phyloP scores from a whole-genome alignment of 2,113 vertebrate species.

The Colinus virginianus region DNA sequence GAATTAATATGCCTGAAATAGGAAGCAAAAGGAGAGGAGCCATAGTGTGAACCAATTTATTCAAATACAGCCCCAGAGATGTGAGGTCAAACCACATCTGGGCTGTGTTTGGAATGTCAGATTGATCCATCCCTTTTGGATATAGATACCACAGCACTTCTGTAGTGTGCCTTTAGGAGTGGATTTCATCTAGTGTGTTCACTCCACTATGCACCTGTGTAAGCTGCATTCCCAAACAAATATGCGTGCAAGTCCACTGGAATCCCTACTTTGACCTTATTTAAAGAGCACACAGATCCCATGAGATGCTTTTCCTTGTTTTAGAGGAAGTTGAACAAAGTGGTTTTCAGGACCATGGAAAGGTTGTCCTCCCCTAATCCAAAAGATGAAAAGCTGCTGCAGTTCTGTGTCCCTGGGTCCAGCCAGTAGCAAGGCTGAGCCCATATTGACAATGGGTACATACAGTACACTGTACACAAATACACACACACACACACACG shows the following conservation, averaged over 20 bases:
- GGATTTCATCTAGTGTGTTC: background rate
- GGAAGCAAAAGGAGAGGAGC: background rate
- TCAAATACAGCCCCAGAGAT: background rate
- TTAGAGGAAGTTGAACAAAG: background rate
- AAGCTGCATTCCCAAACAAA: background rate
- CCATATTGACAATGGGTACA: rapidly evolving
- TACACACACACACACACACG: rapidly evolving
- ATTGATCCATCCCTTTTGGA: background rate
- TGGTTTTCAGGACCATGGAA: background rate
- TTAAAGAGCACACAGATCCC: background rate
- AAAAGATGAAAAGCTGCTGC: background rate
- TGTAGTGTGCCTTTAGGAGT: background rate
- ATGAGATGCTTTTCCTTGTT: background rate
- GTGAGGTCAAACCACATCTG: background rate
- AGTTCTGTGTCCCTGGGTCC: background rate
- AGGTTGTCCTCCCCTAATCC: background rate
- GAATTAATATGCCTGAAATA: background rate
- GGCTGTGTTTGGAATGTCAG: background rate
- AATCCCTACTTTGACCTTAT: background rate
- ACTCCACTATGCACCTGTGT: background rate
- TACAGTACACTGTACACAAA: no score
- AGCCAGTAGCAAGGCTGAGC: background rate
- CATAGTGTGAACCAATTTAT: background rate
- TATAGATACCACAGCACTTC: background rate
- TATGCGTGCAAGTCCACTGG: background rate